Conservation (phyloP, 2,113 vertebrate species). For the Mustela nigripes region DNA sequence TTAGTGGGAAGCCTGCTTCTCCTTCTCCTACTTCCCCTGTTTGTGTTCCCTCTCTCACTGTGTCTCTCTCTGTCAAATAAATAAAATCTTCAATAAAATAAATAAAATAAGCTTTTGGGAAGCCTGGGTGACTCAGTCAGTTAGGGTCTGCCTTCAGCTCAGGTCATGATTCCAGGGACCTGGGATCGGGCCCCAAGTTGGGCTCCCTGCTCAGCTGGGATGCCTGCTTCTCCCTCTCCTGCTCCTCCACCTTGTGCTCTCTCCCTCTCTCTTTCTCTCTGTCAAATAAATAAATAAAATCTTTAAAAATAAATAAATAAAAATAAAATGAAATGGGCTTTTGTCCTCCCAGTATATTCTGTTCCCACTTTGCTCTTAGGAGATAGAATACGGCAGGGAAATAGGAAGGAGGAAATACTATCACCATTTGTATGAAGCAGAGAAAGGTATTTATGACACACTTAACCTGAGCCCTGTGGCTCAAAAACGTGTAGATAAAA, state of each 20-base stretch:
- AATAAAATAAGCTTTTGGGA: background rate
- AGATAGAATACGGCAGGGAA: background rate
- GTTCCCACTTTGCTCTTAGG: background rate
- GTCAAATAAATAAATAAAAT: background rate
- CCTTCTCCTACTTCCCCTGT: background rate
- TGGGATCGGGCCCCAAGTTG: background rate
- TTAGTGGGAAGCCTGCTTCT: background rate
- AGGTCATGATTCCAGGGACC: background rate
- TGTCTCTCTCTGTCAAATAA: background rate
- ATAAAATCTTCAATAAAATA: no score
- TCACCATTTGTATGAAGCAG: background rate
- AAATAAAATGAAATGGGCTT: background rate
- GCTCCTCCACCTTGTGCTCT: background rate
- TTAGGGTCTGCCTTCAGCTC: background rate
- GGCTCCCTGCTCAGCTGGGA: background rate
- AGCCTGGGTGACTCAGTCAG: background rate
- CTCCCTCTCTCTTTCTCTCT: no score
- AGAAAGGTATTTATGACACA: background rate
- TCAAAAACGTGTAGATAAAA: background rate
- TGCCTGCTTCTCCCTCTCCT: background rate
- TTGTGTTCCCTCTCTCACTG: no score
- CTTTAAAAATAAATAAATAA: background rate
- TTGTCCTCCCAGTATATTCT: background rate
- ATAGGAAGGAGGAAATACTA: background rate
- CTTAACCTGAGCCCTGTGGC: background rate